A percentile compares a stretch with the other conserved stretches of the same genome.
These are phyloP conservation scores for Pampusana beccarii DNA, from an alignment of 2,113 vertebrate species.

Conservation along the genomic window DNA sequence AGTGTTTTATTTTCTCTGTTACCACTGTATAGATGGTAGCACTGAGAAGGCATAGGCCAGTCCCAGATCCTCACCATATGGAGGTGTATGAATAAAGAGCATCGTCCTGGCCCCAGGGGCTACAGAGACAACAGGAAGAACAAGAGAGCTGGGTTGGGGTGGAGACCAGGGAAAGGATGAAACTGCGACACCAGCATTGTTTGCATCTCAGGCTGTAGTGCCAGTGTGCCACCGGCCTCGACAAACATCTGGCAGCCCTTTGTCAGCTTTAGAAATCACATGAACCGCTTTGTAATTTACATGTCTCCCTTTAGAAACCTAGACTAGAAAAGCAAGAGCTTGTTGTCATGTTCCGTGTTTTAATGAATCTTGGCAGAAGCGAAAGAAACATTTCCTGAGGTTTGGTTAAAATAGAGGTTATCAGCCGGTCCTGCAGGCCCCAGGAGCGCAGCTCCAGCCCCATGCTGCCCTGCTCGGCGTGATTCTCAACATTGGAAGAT, in stretches of 20 bases:
- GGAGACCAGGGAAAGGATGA: neutral
- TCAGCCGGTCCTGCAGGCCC: neutral
- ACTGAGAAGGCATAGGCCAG: neutral
- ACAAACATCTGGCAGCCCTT: neutral
- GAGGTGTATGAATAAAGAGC: neutral
- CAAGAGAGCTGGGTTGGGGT: neutral
- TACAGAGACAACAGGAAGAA: neutral
- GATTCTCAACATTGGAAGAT: accelerated
- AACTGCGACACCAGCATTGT: neutral
- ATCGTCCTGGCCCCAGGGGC: neutral
- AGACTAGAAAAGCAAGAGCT: neutral
- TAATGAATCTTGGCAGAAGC: neutral
- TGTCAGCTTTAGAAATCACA: neutral
- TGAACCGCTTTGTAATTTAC: neutral
- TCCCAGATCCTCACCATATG: neutral
- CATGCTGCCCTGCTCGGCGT: accelerated
- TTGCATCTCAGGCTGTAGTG: neutral
- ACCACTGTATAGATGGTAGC: neutral
- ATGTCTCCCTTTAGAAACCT: neutral
- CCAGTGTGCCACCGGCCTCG: neutral
- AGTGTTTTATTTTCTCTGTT: neutral
- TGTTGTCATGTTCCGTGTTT: neutral
- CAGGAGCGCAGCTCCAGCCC: too few species aligned
- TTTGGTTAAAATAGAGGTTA: neutral
- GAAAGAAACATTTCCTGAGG: neutral